Evolutionary conservation across 1,140 invertebrate genomes (phyloP).

Genomic region (Ceratina calcarata): DNA sequence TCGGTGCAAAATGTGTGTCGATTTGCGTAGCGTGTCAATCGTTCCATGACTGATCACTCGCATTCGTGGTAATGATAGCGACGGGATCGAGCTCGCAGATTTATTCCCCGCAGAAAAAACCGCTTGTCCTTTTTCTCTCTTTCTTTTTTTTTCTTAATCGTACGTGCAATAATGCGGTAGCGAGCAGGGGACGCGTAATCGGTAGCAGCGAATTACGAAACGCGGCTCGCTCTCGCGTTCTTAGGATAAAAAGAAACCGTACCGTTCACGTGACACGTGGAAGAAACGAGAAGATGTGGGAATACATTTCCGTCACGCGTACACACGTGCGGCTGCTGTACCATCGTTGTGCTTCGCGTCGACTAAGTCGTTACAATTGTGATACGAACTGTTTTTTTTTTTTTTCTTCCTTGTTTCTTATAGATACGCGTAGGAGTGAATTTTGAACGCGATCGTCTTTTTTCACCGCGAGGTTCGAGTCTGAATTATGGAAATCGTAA

Average conservation of each 20-base stretch:
- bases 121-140: background rate
- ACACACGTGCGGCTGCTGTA: background rate
- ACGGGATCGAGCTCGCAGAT: background rate
- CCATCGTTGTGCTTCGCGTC: slow-evolving; percentile 16
- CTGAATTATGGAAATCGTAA: background rate
- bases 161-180: slow-evolving; percentile 35
- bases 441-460: background rate
- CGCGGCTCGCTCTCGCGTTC: background rate
- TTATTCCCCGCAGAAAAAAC: background rate
- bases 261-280: background rate
- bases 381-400: slow-evolving; percentile 32
- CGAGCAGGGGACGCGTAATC: background rate
- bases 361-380: slow-evolving; percentile 21
- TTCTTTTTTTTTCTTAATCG: background rate
- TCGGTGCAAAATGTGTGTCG: background rate
- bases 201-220: slow-evolving; percentile 6
- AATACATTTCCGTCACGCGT: background rate
- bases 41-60: background rate
- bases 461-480: background rate
- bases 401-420: background rate
- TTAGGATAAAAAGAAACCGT: background rate
- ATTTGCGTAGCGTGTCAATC: background rate
- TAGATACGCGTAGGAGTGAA: background rate
- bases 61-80: background rate
- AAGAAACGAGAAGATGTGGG: background rate